Evolutionary conservation across 2,888 invertebrate genomes (phyloP).

Genomic region (Cephus pygmeus): DNA sequence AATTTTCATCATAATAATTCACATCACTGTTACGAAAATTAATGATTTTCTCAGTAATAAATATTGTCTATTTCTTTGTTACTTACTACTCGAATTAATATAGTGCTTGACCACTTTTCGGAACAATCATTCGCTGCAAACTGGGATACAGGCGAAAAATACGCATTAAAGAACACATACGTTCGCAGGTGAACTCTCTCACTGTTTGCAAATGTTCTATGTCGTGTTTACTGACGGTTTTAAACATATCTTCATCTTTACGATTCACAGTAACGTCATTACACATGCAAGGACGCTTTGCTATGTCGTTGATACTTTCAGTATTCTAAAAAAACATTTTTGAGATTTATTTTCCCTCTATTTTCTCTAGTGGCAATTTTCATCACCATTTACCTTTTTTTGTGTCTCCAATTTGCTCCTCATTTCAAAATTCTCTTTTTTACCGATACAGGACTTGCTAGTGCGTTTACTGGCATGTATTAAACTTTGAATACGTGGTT

Average conservation of each 20-base stretch:
- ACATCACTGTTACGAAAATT: background rate
- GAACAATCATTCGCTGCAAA: conserved; percentile 12
- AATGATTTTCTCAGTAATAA: background rate
- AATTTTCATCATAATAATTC: conserved; percentile 34
- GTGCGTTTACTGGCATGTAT: background rate
- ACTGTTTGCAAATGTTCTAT: conserved; percentile 9
- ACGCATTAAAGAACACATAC: conserved; percentile 15
- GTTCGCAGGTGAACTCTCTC: conserved; percentile 13
- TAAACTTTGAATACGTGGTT: background rate
- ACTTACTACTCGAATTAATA: background rate
- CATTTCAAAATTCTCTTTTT: background rate
- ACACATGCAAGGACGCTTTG: background rate
- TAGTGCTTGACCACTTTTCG: background rate
- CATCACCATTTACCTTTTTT: background rate
- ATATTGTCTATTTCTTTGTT: background rate
- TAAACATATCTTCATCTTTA: background rate
- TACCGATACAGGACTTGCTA: background rate
- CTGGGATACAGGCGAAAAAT: conserved; percentile 16
- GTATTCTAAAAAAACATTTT: background rate
- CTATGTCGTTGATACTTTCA: background rate
- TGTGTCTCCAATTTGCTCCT: background rate
- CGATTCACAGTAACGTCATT: background rate
- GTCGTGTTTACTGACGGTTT: background rate
- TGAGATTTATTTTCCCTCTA: background rate
- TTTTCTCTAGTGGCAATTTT: background rate